Conservation (phyloP, 2,113 vertebrate genomes). For the Lepisosteus osseus region DNA sequence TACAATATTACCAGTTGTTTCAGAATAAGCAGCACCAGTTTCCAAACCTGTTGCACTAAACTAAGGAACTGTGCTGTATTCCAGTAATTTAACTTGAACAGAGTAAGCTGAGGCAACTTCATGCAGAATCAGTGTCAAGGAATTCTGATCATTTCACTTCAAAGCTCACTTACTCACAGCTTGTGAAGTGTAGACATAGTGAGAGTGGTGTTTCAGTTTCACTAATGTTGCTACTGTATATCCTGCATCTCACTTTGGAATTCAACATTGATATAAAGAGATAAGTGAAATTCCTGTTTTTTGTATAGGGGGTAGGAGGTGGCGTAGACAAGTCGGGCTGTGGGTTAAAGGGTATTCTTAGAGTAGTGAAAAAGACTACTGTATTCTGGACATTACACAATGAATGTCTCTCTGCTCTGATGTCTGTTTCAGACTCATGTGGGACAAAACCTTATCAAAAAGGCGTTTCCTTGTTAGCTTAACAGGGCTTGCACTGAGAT, state of each 20-base stretch:
- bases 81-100: neutral
- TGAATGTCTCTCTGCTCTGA: no score
- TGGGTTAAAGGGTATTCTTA: no score
- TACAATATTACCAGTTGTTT: neutral
- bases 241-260: constrained; percentile 6
- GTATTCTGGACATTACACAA: no score
- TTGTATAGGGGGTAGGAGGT: constrained; percentile 13
- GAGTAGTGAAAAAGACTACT: no score
- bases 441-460: no score
- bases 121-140: constrained; percentile 5
- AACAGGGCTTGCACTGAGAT: no score
- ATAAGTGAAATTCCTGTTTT: constrained; percentile 25
- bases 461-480: no score
- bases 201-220: neutral
- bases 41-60: neutral
- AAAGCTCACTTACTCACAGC: constrained; percentile 21
- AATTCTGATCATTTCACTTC: constrained; percentile 11
- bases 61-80: constrained; percentile 13
- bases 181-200: neutral
- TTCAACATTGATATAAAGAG: constrained; percentile 24
- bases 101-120: constrained; percentile 11
- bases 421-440: no score
- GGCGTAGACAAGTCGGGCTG: constrained; percentile 5
- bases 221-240: neutral
- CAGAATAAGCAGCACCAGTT: neutral